A percentile compares a stretch with the other conserved stretches of the same genome.
phyloP scores from a whole-genome alignment of 2,797 vertebrate species.

The Pangasius sanitwongsei region DNA sequence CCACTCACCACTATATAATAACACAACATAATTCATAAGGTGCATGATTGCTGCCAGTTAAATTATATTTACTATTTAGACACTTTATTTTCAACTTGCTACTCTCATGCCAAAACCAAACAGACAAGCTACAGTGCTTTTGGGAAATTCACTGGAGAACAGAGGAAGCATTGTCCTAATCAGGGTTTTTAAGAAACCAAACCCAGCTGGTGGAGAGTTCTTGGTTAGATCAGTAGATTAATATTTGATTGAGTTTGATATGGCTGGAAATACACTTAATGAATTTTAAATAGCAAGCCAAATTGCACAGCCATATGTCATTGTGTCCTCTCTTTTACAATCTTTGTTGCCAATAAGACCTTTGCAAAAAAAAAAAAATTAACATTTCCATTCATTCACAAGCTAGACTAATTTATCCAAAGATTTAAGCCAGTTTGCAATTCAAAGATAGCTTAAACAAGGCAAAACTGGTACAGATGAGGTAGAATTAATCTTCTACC shows the following conservation, averaged over 20 bases:
- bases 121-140: background rate
- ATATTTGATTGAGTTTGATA: constrained; percentile 47
- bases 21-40: too few species aligned
- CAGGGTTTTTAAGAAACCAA: constrained; percentile 37
- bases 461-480: too few species aligned
- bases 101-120: background rate
- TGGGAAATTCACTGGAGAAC: background rate
- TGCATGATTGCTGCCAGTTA: too few species aligned
- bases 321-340: background rate
- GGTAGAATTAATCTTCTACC: background rate
- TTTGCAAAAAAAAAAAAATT: background rate
- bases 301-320: background rate
- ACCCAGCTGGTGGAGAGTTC: constrained; percentile 50
- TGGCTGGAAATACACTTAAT: constrained; percentile 12
- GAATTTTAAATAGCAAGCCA: background rate
- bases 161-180: background rate
- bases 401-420: background rate
- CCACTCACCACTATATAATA: too few species aligned
- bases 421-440: background rate
- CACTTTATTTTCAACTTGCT: background rate
- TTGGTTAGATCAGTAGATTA: constrained; percentile 46
- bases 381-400: background rate
- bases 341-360: background rate
- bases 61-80: too few species aligned
- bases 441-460: too few species aligned